Conservation (phyloP, 2,113 vertebrate genomes). For the Eretmochelys imbricata region DNA sequence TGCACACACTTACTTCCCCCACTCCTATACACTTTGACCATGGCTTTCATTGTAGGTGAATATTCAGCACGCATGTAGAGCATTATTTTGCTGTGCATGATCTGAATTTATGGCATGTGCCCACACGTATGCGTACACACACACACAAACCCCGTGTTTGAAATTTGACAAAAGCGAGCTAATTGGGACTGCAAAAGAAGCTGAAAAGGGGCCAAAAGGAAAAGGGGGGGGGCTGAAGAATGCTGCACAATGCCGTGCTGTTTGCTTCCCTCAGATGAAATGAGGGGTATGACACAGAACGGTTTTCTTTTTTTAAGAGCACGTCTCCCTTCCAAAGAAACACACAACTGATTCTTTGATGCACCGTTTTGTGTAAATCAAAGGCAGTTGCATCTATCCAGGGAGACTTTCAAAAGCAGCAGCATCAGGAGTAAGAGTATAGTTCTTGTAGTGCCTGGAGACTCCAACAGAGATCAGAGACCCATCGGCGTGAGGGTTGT, state of each 20-base stretch:
- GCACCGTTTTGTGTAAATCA: rapidly evolving
- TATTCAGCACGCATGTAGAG: rapidly evolving
- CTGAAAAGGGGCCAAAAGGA: conserved; percentile 61
- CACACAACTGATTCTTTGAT: rapidly evolving
- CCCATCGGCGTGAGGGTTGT: neutral
- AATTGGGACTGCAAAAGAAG: conserved; percentile 71
- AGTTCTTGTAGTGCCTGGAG: neutral
- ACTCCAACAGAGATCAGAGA: neutral
- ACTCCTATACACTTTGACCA: neutral
- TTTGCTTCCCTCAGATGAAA: conserved; percentile 7
- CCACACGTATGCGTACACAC: neutral
- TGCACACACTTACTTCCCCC: rapidly evolving
- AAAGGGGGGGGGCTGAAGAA: conserved; percentile 48
- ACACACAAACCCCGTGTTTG: conserved; percentile 59
- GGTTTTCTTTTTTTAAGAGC: neutral
- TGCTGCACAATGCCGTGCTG: conserved; percentile 28
- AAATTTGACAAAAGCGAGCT: conserved; percentile 57
- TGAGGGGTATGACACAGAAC: neutral
- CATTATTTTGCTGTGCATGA: neutral
- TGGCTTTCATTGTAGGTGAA: rapidly evolving
- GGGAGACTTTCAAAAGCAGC: neutral
- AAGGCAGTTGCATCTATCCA: rapidly evolving
- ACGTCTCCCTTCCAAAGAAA: rapidly evolving
- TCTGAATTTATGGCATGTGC: neutral
- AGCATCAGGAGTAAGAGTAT: rapidly evolving